Conservation (phyloP, 2,888 invertebrate species). For the Junonia oenone region DNA sequence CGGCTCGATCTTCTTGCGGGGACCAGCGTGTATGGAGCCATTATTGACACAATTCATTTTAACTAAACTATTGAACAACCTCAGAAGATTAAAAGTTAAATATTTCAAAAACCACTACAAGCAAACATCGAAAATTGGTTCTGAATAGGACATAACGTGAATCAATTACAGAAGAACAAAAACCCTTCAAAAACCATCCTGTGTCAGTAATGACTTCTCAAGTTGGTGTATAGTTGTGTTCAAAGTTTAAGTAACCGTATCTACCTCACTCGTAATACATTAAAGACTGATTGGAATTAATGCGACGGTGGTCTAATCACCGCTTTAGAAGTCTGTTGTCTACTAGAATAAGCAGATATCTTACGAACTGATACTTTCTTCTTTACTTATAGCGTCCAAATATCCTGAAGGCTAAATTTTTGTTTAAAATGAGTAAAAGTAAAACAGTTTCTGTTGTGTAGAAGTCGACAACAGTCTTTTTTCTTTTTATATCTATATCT, state of each 20-base stretch:
- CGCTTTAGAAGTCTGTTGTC: slow-evolving; percentile 70
- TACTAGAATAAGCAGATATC: slow-evolving; percentile 45
- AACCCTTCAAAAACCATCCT: no score
- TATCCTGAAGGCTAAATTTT: slow-evolving; percentile 22
- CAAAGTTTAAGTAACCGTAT: slow-evolving; percentile 52
- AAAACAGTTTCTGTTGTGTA: slow-evolving; percentile 36
- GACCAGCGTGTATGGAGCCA: slow-evolving; percentile 33
- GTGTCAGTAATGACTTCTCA: slow-evolving; percentile 26
- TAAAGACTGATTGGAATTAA: slow-evolving; percentile 68
- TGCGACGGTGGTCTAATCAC: slow-evolving; percentile 73
- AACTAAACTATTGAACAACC: background rate
- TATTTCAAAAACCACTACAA: background rate
- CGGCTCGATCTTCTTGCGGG: slow-evolving; percentile 31
- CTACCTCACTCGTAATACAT: slow-evolving; percentile 67
- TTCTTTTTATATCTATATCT: slow-evolving; percentile 49
- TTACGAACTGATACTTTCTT: slow-evolving; percentile 29
- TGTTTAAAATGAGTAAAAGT: slow-evolving; percentile 14
- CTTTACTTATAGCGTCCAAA: slow-evolving; percentile 35
- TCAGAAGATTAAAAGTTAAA: background rate
- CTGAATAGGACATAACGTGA: no score
- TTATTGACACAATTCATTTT: slow-evolving; percentile 10
- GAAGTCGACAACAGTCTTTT: slow-evolving; percentile 65
- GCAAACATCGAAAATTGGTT: background rate
- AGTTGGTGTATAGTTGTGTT: slow-evolving; percentile 44
- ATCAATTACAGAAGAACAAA: no score